phyloP scores from a whole-genome alignment of 2,888 invertebrate genomes.

The Hetaerina titia region DNA sequence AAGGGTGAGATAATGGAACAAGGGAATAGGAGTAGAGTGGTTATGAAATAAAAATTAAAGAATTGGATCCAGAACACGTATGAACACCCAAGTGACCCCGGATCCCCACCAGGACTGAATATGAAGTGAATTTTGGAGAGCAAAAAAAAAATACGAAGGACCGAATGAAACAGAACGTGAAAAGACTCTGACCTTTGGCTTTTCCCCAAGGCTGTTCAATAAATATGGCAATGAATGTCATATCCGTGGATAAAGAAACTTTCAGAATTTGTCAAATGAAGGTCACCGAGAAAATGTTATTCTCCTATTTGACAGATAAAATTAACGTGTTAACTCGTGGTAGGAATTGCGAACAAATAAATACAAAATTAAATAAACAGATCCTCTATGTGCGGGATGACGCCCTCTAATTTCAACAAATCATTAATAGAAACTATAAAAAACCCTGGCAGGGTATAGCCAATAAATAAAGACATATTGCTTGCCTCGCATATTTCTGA shows the following conservation, averaged over 20 bases:
- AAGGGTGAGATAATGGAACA: neutral
- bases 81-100: slow-evolving; percentile 7
- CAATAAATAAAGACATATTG: too few relatives aligned
- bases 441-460: too few relatives aligned
- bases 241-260: neutral
- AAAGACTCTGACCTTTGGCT: slow-evolving; percentile 24
- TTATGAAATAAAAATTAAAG: slow-evolving; percentile 31
- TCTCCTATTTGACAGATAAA: neutral
- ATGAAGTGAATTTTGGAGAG: slow-evolving; percentile 20
- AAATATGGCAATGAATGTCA: slow-evolving; percentile 30
- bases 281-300: neutral
- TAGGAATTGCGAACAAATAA: too few relatives aligned
- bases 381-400: too few relatives aligned
- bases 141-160: neutral
- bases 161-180: neutral
- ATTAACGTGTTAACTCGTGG: neutral
- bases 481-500: too few relatives aligned
- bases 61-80: slow-evolving; percentile 16
- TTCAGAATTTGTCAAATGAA: neutral
- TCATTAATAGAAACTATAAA: too few relatives aligned
- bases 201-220: neutral
- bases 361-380: too few relatives aligned
- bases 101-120: neutral
- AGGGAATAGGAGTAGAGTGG: neutral
- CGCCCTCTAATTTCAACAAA: too few relatives aligned